Evolutionary conservation across 2,888 invertebrate genomes (phyloP).

Genomic region (Oxyteleia sp.): DNA sequence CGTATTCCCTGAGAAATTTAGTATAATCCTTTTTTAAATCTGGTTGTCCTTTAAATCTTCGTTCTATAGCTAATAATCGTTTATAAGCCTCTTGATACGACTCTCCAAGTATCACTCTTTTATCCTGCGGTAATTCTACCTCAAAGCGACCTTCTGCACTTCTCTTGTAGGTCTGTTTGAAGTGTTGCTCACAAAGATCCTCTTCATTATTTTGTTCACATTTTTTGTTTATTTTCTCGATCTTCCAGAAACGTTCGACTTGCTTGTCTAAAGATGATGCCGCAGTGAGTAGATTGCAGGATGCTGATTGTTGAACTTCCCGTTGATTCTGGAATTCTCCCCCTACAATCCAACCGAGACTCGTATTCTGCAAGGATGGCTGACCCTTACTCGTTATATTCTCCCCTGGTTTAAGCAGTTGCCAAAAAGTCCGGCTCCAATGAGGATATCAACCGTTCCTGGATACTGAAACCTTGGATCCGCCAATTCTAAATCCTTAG

Average conservation of each 20-base stretch:
- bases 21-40: constrained; percentile 38
- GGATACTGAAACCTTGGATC: not conserved
- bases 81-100: constrained; percentile 34
- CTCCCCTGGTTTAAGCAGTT: not conserved
- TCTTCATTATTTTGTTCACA: constrained; percentile 2
- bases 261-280: not conserved
- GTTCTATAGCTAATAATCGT: constrained; percentile 45
- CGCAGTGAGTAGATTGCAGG: not conserved
- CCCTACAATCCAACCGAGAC: constrained; percentile 4
- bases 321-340: not conserved
- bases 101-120: constrained; percentile 37
- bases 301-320: not conserved
- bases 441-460: not conserved
- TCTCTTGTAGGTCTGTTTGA: constrained; percentile 10
- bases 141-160: constrained; percentile 41
- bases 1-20: constrained; percentile 58
- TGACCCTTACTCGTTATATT: not conserved
- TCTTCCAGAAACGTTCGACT: not conserved
- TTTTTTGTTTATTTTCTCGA: not conserved
- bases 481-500: not conserved
- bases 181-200: constrained; percentile 40
- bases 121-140: constrained; percentile 53
- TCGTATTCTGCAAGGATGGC: not conserved
- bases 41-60: constrained; percentile 28
- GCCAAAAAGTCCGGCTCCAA: constrained; percentile 3